Percentiles rank a stretch among this genome's conserved stretches.
These are phyloP conservation scores for Eudemis profundana DNA, from an alignment of 2,888 invertebrate species.

Conservation along the genomic window DNA sequence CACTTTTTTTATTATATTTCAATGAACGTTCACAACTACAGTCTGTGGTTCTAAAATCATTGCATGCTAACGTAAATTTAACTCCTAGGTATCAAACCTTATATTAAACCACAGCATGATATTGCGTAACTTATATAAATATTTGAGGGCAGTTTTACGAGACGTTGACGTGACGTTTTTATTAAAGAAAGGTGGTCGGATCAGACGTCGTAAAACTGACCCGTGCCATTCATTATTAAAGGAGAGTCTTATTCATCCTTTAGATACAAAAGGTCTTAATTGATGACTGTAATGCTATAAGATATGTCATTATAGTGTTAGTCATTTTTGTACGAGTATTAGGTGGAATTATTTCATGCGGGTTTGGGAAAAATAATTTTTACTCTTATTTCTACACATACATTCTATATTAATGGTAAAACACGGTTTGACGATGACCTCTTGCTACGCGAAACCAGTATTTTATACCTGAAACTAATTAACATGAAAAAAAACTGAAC, in stretches of 20 bases:
- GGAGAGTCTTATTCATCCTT: conserved; percentile 6
- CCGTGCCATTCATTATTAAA: conserved; percentile 46
- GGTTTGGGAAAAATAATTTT: conserved; percentile 11
- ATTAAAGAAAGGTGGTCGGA: conserved; percentile 73
- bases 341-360: conserved; percentile 16
- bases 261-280: neutral
- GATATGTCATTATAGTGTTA: neutral
- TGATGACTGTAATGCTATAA: neutral
- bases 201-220: conserved; percentile 70
- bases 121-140: conserved; percentile 17
- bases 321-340: neutral
- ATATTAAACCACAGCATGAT: conserved; percentile 15
- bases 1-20: no score
- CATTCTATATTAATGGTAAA: neutral
- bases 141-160: conserved; percentile 34
- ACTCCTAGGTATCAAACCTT: neutral
- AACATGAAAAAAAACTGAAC: no score
- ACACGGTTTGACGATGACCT: no score
- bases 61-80: conserved; percentile 4
- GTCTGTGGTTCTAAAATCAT: neutral
- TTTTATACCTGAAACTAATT: no score
- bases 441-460: no score
- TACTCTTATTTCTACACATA: neutral
- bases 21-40: no score
- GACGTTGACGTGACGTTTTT: conserved; percentile 65